phyloP scores from a whole-genome alignment of 2,888 invertebrate genomes.

The Drosophila anceps region DNA sequence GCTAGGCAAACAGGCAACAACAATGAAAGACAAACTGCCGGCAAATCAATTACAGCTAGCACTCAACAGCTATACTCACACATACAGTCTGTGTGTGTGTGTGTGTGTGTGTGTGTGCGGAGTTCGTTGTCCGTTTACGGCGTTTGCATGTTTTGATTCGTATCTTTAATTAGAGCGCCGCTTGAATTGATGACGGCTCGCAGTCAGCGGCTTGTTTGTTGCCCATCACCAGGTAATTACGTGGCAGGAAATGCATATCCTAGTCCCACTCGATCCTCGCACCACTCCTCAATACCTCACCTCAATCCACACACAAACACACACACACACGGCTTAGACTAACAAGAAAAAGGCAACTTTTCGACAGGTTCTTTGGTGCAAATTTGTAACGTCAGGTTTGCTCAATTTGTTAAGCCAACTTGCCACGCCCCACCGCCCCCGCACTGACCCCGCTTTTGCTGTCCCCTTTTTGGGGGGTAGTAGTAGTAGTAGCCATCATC shows the following conservation, averaged over 20 bases:
- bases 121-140: constrained; percentile 73
- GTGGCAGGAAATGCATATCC: constrained; percentile 80
- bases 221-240: constrained; percentile 78
- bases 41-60: constrained; percentile 72
- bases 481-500: constrained; percentile 43
- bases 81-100: constrained; percentile 13
- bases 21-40: constrained; percentile 67
- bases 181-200: constrained; percentile 72
- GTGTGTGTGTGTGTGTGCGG: constrained; percentile 23
- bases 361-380: constrained; percentile 48
- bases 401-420: constrained; percentile 49
- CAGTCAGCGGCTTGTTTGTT: constrained; percentile 78
- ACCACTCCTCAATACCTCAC: not conserved
- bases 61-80: constrained; percentile 51
- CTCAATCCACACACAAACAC: not conserved
- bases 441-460: not conserved
- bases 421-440: not conserved
- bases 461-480: not conserved
- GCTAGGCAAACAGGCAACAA: constrained; percentile 43
- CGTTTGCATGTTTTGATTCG: constrained; percentile 74
- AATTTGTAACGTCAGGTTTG: constrained; percentile 63
- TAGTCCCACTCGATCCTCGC: not conserved
- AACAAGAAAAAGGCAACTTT: constrained; percentile 17
- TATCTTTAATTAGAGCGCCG: constrained; percentile 77
- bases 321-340: not conserved